A percentile compares a stretch with the other conserved stretches of the same genome.
Evolutionary conservation across 2,797 vertebrate genomes (phyloP).

Genomic region (Meda fulgida): DNA sequence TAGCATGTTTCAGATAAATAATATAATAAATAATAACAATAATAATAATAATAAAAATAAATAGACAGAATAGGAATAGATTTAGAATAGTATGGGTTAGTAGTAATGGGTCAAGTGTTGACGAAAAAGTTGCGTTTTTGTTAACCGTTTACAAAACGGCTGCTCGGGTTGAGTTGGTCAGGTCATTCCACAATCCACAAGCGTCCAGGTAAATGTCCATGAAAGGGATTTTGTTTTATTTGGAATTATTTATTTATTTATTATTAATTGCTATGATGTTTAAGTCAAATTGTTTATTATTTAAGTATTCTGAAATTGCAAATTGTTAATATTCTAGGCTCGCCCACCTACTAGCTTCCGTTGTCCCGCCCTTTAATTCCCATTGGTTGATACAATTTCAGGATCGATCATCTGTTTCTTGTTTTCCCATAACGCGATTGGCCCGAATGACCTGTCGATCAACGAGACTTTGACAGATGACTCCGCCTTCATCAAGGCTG

Average conservation of each 20-base stretch:
- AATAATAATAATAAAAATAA: no score
- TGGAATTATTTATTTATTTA: not conserved
- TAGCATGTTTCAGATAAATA: no score
- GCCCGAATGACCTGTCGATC: conserved; percentile 67
- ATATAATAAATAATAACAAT: no score
- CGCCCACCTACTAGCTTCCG: conserved; percentile 63
- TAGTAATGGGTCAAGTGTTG: not conserved
- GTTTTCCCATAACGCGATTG: conserved; percentile 80
- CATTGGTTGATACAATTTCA: conserved; percentile 80
- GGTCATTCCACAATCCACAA: not conserved
- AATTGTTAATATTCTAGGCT: conserved; percentile 55
- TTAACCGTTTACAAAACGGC: not conserved
- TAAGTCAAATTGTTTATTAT: not conserved
- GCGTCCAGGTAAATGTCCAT: not conserved
- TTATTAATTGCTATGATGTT: not conserved
- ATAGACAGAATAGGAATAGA: no score
- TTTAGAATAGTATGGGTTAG: not conserved
- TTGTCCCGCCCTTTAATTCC: conserved; percentile 57
- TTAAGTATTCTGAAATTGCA: not conserved
- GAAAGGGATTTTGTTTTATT: not conserved
- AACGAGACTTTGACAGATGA: conserved; percentile 64
- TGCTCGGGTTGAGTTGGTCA: not conserved
- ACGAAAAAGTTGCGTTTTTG: not conserved
- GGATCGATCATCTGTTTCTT: conserved; percentile 77
- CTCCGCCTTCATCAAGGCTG: conserved; percentile 67